Percentiles rank a stretch among this genome's conserved stretches.
phyloP scores from a whole-genome alignment of 1,140 invertebrate genomes.

The Mesaphorura yosii region DNA sequence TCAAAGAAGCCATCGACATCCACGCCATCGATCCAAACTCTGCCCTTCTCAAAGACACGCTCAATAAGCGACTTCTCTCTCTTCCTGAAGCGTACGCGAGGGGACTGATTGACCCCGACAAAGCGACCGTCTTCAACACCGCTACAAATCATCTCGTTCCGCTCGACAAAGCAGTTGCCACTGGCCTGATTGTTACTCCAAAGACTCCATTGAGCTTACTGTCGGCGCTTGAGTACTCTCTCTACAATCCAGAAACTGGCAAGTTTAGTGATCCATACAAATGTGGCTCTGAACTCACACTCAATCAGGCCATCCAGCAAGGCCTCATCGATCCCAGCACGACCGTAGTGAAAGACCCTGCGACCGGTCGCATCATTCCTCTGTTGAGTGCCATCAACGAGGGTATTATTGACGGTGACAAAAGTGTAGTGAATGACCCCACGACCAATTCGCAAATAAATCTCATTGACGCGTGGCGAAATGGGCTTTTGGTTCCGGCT shows the following conservation, averaged over 20 bases:
- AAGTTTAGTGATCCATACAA: slow-evolving; percentile 66
- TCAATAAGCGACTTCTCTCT: slow-evolving; percentile 66
- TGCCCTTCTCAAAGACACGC: slow-evolving; percentile 72
- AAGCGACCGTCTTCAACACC: slow-evolving; percentile 68
- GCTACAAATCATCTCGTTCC: slow-evolving; percentile 65
- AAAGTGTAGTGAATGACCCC: slow-evolving; percentile 55
- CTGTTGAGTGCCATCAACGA: slow-evolving; percentile 62
- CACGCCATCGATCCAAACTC: slow-evolving; percentile 78
- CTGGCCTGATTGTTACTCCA: slow-evolving; percentile 59
- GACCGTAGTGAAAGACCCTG: slow-evolving; percentile 67
- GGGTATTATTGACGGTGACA: slow-evolving; percentile 61
- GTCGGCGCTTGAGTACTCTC: slow-evolving; percentile 64
- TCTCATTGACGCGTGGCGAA: slow-evolving; percentile 73
- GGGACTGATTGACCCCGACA: slow-evolving; percentile 75
- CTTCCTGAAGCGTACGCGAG: slow-evolving; percentile 72
- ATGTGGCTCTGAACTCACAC: slow-evolving; percentile 50
- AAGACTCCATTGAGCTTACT: slow-evolving; percentile 63
- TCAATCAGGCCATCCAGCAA: slow-evolving; percentile 60
- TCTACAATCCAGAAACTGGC: slow-evolving; percentile 69
- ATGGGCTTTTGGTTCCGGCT: slow-evolving; percentile 73
- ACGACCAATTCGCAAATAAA: slow-evolving; percentile 56
- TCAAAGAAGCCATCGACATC: slow-evolving; percentile 69
- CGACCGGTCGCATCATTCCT: slow-evolving; percentile 57
- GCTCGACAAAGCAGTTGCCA: slow-evolving; percentile 59
- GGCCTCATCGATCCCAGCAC: slow-evolving; percentile 72